Conservation (phyloP, 2,797 vertebrate genomes). For the Onychomys arenicola region DNA sequence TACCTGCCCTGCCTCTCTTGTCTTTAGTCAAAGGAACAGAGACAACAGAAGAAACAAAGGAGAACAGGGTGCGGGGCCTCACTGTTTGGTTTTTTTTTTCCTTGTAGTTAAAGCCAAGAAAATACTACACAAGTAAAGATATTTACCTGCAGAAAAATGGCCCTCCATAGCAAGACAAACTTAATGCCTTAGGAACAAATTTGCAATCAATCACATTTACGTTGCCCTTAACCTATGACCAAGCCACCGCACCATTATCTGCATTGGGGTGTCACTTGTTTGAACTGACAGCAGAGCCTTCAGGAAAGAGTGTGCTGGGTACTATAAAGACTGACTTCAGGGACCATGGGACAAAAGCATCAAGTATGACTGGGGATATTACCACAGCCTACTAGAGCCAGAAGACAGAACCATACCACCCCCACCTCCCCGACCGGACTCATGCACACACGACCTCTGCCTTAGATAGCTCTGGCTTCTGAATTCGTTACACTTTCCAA, state of each 20-base stretch:
- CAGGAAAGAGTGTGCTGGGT: slow-evolving; percentile 48
- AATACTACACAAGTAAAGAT: slow-evolving; percentile 49
- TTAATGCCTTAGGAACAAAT: slow-evolving; percentile 79
- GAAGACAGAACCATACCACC: slow-evolving; percentile 1
- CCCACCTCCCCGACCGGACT: not conserved
- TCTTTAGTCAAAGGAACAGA: slow-evolving; percentile 80
- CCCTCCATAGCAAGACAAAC: slow-evolving; percentile 78
- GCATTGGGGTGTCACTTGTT: slow-evolving; percentile 71
- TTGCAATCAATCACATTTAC: slow-evolving; percentile 72
- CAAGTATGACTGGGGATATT: slow-evolving; percentile 69
- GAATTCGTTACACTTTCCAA: not conserved
- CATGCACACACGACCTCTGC: not conserved
- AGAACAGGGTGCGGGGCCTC: slow-evolving; percentile 63
- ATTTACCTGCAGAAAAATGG: slow-evolving; percentile 51
- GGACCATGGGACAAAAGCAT: slow-evolving; percentile 74
- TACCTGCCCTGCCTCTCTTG: slow-evolving; percentile 68
- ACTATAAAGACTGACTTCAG: slow-evolving; percentile 78
- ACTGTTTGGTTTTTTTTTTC: slow-evolving; percentile 75
- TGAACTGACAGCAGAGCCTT: slow-evolving; percentile 74
- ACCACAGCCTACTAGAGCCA: slow-evolving; percentile 61
- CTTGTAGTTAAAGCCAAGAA: slow-evolving; percentile 83
- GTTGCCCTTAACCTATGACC: slow-evolving; percentile 72
- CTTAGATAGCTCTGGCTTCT: not conserved
- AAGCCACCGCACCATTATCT: slow-evolving; percentile 22
- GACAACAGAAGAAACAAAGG: slow-evolving; percentile 73